phyloP scores from a whole-genome alignment of 2,797 vertebrate species.

The Crenichthys baileyi region DNA sequence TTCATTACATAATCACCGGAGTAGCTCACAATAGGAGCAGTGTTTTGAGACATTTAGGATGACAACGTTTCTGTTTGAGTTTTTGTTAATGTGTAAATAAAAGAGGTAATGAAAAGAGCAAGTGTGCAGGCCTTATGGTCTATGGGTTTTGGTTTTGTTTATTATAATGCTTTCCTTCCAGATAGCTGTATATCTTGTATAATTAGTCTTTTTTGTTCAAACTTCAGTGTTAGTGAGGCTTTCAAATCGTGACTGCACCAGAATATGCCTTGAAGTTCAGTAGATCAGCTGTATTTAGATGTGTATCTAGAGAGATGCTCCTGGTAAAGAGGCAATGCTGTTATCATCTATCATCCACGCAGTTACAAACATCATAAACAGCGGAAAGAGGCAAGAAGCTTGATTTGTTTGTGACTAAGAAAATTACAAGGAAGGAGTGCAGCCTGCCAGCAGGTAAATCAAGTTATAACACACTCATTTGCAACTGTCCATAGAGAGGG shows the following conservation, averaged over 20 bases:
- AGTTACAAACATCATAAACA: conserved; percentile 25
- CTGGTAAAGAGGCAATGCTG: not conserved
- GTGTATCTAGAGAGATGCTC: not conserved
- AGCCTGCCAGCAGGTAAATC: conserved; percentile 46
- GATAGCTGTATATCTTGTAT: not conserved
- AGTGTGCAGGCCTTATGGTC: not conserved
- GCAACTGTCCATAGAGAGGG: conserved; percentile 29
- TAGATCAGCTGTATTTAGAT: not conserved
- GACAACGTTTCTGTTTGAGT: not conserved
- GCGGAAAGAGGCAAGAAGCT: conserved; percentile 32
- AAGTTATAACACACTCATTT: conserved; percentile 37
- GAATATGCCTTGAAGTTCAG: not conserved
- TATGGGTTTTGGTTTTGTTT: not conserved
- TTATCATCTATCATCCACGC: conserved; percentile 10
- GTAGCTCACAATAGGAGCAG: not conserved
- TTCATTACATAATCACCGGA: conserved; percentile 54
- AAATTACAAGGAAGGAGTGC: conserved; percentile 31
- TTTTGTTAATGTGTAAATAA: not conserved
- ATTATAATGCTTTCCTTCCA: not conserved
- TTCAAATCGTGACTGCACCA: not conserved
- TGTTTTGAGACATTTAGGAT: not conserved
- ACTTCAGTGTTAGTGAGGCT: not conserved
- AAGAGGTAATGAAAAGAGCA: not conserved
- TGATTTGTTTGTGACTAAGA: conserved; percentile 46
- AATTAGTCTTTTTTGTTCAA: not conserved